Percentiles rank a stretch among this genome's conserved stretches.
Evolutionary conservation across 2,113 vertebrate genomes (phyloP).

Genomic region (Falcunculus frontatus): DNA sequence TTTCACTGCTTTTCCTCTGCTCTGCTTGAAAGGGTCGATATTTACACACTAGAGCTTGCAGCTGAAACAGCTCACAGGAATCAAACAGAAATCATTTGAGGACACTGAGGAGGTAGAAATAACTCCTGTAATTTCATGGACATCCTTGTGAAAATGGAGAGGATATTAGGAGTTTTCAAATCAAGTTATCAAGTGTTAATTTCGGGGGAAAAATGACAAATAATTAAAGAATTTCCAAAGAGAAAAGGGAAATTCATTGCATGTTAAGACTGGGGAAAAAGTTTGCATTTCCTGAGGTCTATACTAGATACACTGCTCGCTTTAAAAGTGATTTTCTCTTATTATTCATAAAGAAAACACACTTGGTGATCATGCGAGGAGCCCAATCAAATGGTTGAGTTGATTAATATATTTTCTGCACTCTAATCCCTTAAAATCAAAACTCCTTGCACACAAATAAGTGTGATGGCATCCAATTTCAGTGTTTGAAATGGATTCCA

Average conservation of each 20-base stretch:
- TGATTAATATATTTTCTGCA: neutral
- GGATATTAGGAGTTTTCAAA: neutral
- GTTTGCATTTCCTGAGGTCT: neutral
- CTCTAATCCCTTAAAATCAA: neutral
- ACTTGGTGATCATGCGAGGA: neutral
- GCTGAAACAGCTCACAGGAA: neutral
- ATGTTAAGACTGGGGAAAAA: neutral
- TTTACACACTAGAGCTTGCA: neutral
- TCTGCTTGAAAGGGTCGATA: neutral
- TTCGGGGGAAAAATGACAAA: accelerated
- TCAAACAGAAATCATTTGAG: neutral
- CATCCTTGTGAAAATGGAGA: neutral
- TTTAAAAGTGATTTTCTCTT: neutral
- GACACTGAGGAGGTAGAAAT: neutral
- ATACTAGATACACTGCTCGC: neutral
- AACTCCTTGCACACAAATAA: neutral
- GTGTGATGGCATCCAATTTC: neutral
- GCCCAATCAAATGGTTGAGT: neutral
- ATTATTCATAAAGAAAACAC: neutral
- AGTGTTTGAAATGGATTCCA: neutral
- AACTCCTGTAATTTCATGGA: neutral
- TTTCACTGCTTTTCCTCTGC: neutral
- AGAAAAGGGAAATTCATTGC: neutral
- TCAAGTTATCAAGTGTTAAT: neutral
- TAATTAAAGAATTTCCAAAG: neutral